Conservation (phyloP, 2,113 vertebrate genomes). For the Cichladusa arquata region DNA sequence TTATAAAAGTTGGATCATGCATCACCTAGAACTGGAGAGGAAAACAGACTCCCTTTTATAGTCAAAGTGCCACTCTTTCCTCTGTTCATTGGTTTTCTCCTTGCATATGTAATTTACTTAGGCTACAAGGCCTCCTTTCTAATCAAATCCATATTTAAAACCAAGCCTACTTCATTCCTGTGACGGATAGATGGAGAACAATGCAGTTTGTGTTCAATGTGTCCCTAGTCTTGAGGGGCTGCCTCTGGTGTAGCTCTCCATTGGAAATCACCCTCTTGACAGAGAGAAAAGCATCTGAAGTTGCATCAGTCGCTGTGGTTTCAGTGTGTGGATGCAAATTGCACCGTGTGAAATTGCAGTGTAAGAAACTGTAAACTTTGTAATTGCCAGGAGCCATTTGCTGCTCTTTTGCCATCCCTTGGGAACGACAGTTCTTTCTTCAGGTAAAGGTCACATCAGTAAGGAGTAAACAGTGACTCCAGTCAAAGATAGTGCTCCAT, state of each 20-base stretch:
- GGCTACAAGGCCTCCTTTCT: not conserved
- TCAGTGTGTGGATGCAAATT: not conserved
- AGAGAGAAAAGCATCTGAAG: not conserved
- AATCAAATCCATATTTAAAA: not conserved
- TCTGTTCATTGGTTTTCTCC: not conserved
- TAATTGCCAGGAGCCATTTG: not conserved
- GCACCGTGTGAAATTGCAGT: not conserved
- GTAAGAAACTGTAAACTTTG: not conserved
- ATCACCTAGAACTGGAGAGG: not conserved
- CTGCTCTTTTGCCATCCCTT: not conserved
- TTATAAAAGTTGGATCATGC: not conserved
- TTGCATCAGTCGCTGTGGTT: not conserved
- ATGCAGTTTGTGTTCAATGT: not conserved
- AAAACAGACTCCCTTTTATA: not conserved
- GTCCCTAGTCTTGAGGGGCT: not conserved
- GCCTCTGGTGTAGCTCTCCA: not conserved
- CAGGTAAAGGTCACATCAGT: not conserved
- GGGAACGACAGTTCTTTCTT: not conserved
- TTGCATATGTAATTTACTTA: not conserved
- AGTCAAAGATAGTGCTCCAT: not conserved
- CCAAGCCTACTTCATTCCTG: not conserved
- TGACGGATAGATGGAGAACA: not conserved
- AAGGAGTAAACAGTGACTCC: not conserved
- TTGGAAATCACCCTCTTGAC: not conserved
- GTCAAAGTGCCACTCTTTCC: not conserved